A percentile compares a stretch with the other conserved stretches of the same genome.
These are phyloP conservation scores for Apus apus DNA, from an alignment of 2,113 vertebrate genomes.

Conservation along the genomic window DNA sequence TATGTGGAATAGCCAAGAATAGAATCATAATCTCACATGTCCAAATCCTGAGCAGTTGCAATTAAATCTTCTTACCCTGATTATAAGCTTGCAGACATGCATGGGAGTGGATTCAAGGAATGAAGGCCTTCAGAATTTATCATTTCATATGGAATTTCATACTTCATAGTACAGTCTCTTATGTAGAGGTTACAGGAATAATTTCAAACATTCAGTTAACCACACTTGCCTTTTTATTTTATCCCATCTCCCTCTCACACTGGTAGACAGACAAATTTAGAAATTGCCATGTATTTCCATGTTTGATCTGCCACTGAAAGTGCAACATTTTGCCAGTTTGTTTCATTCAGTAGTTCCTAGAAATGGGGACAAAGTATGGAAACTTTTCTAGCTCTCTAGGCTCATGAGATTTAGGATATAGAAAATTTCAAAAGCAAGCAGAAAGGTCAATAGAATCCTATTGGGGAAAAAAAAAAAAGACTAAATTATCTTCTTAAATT, in stretches of 20 bases:
- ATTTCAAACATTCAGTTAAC: not conserved
- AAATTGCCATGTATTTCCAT: not conserved
- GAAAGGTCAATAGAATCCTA: not conserved
- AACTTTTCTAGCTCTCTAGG: not conserved
- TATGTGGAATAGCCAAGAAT: conserved; percentile 12
- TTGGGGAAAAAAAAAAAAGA: too few species aligned
- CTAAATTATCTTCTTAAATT: not conserved
- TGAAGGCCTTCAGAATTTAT: not conserved
- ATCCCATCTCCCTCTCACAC: not conserved
- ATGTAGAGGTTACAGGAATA: not conserved
- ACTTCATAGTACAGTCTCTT: not conserved
- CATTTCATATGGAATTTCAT: not conserved
- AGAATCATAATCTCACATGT: conserved; percentile 52
- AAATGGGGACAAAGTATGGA: not conserved
- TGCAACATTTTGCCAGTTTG: not conserved
- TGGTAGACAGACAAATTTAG: not conserved
- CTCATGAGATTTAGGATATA: not conserved
- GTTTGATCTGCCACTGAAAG: not conserved
- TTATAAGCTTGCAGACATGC: conserved; percentile 4
- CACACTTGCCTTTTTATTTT: not conserved
- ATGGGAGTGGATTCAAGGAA: not conserved
- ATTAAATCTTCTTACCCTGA: conserved; percentile 54
- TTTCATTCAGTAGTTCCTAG: not conserved
- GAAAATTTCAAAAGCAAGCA: not conserved
- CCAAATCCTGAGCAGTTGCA: conserved; percentile 4